These are phyloP conservation scores for Archegozetes longisetosus DNA, from an alignment of 1,140 invertebrate genomes.

Conservation along the genomic window DNA sequence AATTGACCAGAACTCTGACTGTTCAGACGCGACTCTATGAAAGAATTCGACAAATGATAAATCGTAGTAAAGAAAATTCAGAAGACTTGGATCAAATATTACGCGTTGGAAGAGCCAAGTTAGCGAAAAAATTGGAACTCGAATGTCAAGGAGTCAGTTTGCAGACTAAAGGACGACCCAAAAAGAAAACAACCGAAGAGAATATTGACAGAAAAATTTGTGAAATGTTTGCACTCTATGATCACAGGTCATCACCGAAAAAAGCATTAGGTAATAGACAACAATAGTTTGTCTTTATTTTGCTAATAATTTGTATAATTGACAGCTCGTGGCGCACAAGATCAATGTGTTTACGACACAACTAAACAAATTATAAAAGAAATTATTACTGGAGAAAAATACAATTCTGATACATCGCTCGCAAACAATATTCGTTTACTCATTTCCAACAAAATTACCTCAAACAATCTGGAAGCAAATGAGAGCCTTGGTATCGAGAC, in stretches of 20 bases:
- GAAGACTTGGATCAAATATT: slow-evolving; percentile 48
- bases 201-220: not conserved
- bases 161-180: not conserved
- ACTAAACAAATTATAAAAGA: not conserved
- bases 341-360: not conserved
- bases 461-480: no score
- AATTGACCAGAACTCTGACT: not conserved
- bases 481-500: no score
- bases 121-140: not conserved
- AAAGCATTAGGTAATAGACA: not conserved
- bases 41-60: not conserved
- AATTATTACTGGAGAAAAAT: not conserved
- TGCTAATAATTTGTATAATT: not conserved
- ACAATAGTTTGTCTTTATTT: not conserved
- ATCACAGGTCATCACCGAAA: not conserved
- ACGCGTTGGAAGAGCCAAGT: slow-evolving; percentile 48
- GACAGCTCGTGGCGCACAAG: not conserved
- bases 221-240: not conserved
- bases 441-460: not conserved
- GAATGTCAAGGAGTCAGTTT: not conserved
- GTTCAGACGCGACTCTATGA: not conserved
- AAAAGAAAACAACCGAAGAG: not conserved
- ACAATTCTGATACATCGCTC: not conserved
- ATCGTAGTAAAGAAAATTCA: not conserved
- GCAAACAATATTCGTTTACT: not conserved